Evolutionary conservation across 2,888 invertebrate species (phyloP).

Genomic region (Athalia circularis): DNA sequence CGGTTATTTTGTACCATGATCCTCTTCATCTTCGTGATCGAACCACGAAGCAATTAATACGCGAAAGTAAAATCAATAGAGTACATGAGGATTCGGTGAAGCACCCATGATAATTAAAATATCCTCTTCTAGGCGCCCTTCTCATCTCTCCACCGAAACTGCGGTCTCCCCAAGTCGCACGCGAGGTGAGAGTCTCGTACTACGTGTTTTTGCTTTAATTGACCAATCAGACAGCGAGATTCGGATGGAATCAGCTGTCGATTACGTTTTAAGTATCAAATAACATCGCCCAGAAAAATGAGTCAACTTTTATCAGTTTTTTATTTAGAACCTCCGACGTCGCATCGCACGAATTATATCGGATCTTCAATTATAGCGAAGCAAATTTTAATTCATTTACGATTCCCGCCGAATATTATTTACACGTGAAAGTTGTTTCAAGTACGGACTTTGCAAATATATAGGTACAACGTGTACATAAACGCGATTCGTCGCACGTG

Average conservation of each 20-base stretch:
- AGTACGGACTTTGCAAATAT: not conserved
- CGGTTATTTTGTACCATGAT: not conserved
- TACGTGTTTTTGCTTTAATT: conserved; percentile 73
- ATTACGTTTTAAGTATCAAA: conserved; percentile 56
- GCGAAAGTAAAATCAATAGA: conserved; percentile 64
- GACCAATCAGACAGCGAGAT: conserved; percentile 72
- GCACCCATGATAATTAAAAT: conserved; percentile 71
- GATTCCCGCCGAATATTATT: too few relatives aligned
- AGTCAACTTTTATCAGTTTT: not conserved
- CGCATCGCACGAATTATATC: too few relatives aligned
- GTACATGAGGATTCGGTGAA: conserved; percentile 56
- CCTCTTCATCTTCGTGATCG: conserved; percentile 52
- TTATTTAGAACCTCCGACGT: too few relatives aligned
- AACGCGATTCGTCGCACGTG: conserved; percentile 57
- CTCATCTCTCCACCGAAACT: conserved; percentile 37
- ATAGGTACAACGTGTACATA: conserved; percentile 4
- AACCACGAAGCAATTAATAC: conserved; percentile 69
- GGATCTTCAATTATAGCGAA: too few relatives aligned
- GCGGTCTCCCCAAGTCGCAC: conserved; percentile 57
- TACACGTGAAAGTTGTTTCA: not conserved
- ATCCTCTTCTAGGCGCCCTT: conserved; percentile 62
- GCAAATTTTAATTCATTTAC: too few relatives aligned
- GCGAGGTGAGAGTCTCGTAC: conserved; percentile 53
- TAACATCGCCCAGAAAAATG: not conserved
- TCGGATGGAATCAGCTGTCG: conserved; percentile 70